phyloP scores from a whole-genome alignment of 2,113 vertebrate genomes.

The Chamaea fasciata region DNA sequence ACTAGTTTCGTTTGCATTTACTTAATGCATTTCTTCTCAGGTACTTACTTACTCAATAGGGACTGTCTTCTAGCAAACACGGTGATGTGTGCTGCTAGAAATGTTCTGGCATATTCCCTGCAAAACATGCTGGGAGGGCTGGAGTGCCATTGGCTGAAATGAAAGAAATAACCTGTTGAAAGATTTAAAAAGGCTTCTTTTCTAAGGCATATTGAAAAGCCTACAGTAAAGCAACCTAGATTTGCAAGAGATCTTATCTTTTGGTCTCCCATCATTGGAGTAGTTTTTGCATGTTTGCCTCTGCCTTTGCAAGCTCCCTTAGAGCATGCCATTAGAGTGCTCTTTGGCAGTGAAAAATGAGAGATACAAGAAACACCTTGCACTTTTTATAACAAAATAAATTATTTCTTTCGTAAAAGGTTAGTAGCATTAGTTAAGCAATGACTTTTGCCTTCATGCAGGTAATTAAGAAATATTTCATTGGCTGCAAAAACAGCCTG shows the following conservation, averaged over 20 bases:
- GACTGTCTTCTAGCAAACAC: not conserved
- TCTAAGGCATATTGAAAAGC: not conserved
- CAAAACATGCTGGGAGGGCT: not conserved
- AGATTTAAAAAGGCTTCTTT: not conserved
- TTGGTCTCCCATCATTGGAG: not conserved
- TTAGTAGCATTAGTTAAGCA: not conserved
- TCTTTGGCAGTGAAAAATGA: not conserved
- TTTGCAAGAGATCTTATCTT: not conserved
- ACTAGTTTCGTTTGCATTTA: not conserved
- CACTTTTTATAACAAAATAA: not conserved
- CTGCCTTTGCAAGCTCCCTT: not conserved
- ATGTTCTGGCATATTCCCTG: not conserved
- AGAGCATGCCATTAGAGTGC: not conserved
- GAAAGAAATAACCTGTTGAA: not conserved
- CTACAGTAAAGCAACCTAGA: not conserved
- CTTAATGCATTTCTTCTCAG: slow-evolving; percentile 41
- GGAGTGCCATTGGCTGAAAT: not conserved
- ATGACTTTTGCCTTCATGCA: not conserved
- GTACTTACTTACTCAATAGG: not conserved
- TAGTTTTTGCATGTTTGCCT: not conserved
- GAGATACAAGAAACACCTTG: not conserved
- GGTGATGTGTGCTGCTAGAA: not conserved
- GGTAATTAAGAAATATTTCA: not conserved
- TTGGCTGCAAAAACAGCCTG: not conserved
- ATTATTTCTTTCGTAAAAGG: not conserved